Base-by-base conservation (phyloP, 2,888 invertebrate species). In the Eilema griseolum region DNA sequence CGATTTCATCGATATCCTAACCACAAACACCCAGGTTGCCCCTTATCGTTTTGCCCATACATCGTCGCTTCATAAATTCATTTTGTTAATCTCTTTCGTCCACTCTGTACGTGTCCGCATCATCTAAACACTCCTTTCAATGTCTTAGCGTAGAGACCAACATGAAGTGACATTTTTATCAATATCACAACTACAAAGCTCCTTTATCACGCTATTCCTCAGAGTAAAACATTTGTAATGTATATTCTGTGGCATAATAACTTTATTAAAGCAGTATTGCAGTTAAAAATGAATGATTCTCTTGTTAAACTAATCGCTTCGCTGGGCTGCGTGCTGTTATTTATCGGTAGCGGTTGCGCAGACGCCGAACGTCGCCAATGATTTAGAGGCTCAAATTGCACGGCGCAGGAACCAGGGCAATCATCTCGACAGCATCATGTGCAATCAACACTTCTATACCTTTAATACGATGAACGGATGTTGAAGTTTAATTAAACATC, bases 381-480 rank as follows among this genome's bases (percentile, higher is more conserved):
- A 95, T 95, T 95, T 95, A 95, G 82, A 88, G 90, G 89, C 91
- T 89, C 88, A 95, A 95, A 95, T 95, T 95, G 94, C 94, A 92
- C 86, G 87, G 87, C 88, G 83, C 83, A 87, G 85, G 84, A 89
- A 86, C 89, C 81, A 76, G 80, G 77, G 84, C 87, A 86, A 88
- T 88, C 88, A 85, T 88, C 88, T 86, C 85, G 86, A 86, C 87
- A 86, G 88, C 85, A 84, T 87, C 85, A 86, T 81, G 84, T 85
- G 84, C 85, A 86, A 86, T 89, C 88, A 88, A 88, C 82, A 82
- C 83, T 81, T 76, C 71, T 81, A 70, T 82, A 73, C 46, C 57
- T 80, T 74, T 71, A 46, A 72, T 57, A 68, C 24, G 24, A 33
- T 31, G 52, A 56, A 56, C 16, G 66, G 37, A 66, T 66, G 33